Percentiles rank a stretch among this genome's conserved stretches.
These are phyloP conservation scores for Hippasteria phrygiana DNA, from an alignment of 53 echinoderm and acorn worm species.

Conservation along the genomic window DNA sequence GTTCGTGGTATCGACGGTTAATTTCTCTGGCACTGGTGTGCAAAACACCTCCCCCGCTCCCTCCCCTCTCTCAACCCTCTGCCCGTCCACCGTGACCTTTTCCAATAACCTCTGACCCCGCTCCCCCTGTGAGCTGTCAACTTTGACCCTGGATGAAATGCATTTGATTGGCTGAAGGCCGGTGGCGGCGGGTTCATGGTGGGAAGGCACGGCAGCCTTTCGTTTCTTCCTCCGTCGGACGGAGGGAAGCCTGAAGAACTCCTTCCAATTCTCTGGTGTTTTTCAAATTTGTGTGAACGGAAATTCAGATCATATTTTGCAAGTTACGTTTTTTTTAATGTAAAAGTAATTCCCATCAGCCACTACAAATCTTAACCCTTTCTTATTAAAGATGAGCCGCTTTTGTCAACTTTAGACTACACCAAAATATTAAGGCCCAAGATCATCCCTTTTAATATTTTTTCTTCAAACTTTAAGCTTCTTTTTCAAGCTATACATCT, in stretches of 20 bases:
- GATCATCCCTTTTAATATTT: too few species aligned
- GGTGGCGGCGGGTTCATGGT: not conserved
- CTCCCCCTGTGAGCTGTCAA: conserved; percentile 61
- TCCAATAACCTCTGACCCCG: conserved; percentile 75
- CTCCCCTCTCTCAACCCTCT: conserved; percentile 43
- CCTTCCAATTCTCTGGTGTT: conserved; percentile 69
- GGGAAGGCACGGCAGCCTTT: conserved; percentile 23
- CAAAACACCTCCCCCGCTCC: conserved; percentile 46
- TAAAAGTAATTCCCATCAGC: too few species aligned
- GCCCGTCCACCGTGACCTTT: conserved; percentile 50
- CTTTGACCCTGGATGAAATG: conserved; percentile 62
- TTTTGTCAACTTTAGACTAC: too few species aligned
- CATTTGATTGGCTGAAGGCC: conserved; percentile 64
- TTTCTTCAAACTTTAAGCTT: too few species aligned
- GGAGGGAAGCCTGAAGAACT: conserved; percentile 70
- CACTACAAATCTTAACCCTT: too few species aligned
- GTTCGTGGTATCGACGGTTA: conserved; percentile 30
- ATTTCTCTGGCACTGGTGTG: conserved; percentile 36
- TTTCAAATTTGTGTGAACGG: not conserved
- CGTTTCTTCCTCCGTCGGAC: conserved; percentile 51
- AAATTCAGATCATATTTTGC: not conserved
- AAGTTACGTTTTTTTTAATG: too few species aligned
- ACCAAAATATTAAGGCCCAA: not conserved
- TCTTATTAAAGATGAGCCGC: too few species aligned
- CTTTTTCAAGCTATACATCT: too few species aligned